Conservation (phyloP, 2,797 vertebrate species). For the Nannoperca australis region DNA sequence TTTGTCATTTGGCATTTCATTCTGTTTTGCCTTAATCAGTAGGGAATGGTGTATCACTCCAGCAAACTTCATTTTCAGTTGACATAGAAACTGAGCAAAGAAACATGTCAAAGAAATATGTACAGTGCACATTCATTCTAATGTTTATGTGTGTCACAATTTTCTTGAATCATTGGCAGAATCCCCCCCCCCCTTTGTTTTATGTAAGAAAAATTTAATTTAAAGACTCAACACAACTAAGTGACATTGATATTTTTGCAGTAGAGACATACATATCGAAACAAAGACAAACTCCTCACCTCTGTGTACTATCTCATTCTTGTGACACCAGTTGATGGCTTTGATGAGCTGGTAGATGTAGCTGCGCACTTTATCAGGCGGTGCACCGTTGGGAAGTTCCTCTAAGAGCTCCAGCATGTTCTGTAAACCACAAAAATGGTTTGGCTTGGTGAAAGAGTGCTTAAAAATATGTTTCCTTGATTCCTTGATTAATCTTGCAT, state of each 20-base stretch:
- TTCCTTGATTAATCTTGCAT: not conserved
- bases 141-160: no score
- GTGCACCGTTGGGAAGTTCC: slow-evolving; percentile 96
- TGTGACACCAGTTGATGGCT: slow-evolving; percentile 99
- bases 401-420: slow-evolving; percentile 98
- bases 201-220: not conserved
- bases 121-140: no score
- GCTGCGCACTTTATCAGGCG: slow-evolving; percentile 96
- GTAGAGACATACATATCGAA: not conserved
- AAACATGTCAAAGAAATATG: no score
- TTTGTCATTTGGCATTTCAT: not conserved
- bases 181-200: not conserved
- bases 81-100: no score
- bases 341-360: slow-evolving; percentile 99
- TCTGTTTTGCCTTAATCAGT: not conserved
- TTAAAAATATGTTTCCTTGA: slow-evolving; percentile 2
- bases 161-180: no score
- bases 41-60: not conserved
- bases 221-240: not conserved
- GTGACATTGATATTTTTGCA: not conserved
- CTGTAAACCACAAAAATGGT: slow-evolving; percentile 78
- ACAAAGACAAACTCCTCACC: slow-evolving; percentile 81
- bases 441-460: not conserved
- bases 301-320: slow-evolving; percentile 98
- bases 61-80: no score